Percentiles rank a stretch among this genome's conserved stretches.
phyloP scores from a whole-genome alignment of 2,797 vertebrate genomes.

The Coilia nasus region DNA sequence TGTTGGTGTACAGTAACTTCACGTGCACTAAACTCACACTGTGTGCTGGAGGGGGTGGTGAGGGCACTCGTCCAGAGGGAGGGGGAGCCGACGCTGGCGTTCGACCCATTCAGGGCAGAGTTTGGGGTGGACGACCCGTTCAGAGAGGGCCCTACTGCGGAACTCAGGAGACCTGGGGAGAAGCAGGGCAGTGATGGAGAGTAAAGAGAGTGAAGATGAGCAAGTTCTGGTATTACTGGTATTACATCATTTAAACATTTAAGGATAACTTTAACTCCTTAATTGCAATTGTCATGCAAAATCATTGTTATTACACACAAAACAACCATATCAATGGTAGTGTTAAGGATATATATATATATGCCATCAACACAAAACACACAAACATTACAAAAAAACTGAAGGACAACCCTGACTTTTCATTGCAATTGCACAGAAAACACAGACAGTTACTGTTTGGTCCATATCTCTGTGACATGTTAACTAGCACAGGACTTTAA shows the following conservation, averaged over 20 bases:
- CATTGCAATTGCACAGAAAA: neutral
- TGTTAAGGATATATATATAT: neutral
- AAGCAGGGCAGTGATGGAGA: neutral
- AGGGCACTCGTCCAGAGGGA: conserved; percentile 90
- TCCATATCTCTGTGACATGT: neutral
- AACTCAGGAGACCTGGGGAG: conserved; percentile 86
- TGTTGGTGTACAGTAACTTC: neutral
- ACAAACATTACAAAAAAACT: too few species aligned
- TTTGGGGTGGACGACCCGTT: conserved; percentile 82
- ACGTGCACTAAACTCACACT: conserved; percentile 74
- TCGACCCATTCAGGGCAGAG: conserved; percentile 87
- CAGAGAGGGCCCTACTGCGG: conserved; percentile 80
- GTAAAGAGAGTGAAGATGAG: too few species aligned
- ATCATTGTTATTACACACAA: neutral
- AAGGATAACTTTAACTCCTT: too few species aligned
- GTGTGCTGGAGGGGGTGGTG: conserved; percentile 75
- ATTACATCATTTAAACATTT: neutral
- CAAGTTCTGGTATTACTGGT: too few species aligned
- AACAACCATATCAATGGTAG: neutral
- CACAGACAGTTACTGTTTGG: neutral
- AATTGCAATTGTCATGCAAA: neutral
- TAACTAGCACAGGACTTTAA: neutral
- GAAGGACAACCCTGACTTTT: too few species aligned
- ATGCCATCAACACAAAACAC: too few species aligned
- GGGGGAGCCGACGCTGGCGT: conserved; percentile 86